phyloP scores from a whole-genome alignment of 2,113 vertebrate genomes.

The Microcebus tavaratra region DNA sequence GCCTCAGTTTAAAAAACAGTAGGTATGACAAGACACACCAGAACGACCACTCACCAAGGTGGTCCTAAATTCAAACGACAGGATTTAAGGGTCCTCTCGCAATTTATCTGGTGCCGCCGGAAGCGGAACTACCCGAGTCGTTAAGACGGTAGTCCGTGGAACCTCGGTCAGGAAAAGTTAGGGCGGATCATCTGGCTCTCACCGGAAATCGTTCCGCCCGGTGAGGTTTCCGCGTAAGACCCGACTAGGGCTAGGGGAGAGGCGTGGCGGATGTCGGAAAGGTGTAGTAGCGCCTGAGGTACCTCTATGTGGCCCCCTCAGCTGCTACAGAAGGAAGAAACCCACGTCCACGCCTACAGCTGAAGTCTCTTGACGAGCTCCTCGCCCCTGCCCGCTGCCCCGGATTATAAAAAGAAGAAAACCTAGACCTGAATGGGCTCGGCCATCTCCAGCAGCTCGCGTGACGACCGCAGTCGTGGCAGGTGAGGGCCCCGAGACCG shows the following conservation, averaged over 20 bases:
- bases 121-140: constrained; percentile 64
- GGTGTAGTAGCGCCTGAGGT: background rate
- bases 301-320: background rate
- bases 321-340: background rate
- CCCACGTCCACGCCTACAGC: background rate
- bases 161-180: background rate
- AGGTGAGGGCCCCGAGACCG: constrained; percentile 67
- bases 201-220: constrained; percentile 70
- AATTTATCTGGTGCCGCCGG: constrained; percentile 82
- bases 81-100: constrained; percentile 24
- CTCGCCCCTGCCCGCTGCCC: background rate
- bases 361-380: background rate
- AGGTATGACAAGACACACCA: background rate
- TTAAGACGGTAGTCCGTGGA: background rate
- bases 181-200: background rate
- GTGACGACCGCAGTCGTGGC: background rate
- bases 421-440: background rate
- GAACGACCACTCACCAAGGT: constrained; percentile 64
- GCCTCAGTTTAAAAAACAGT: constrained; percentile 25
- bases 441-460: background rate
- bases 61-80: constrained; percentile 61
- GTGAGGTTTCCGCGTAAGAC: constrained; percentile 25
- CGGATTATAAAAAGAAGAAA: background rate
- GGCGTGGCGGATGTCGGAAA: constrained; percentile 21
- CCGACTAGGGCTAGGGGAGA: background rate